Conservation (phyloP, 2,113 vertebrate species). For the Ariopsis seemanni region DNA sequence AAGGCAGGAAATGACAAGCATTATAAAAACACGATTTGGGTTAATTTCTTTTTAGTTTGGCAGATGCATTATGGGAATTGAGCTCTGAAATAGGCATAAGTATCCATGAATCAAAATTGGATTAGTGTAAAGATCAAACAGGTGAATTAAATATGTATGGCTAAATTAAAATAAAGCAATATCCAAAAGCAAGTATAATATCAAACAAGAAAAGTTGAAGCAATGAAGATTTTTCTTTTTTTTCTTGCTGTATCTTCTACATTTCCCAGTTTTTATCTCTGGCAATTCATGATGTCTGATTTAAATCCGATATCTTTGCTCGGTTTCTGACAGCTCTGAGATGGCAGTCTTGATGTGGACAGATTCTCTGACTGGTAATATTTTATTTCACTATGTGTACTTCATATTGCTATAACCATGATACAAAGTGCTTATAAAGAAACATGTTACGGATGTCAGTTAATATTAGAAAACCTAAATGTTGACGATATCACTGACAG, state of each 20-base stretch:
- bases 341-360: not conserved
- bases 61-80: not conserved
- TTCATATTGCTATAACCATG: not conserved
- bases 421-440: not conserved
- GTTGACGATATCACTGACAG: not conserved
- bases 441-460: not conserved
- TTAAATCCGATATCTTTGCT: not conserved
- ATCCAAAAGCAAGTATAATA: not conserved
- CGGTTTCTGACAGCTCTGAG: not conserved
- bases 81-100: not conserved
- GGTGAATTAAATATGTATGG: constrained; percentile 1
- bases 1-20: not conserved
- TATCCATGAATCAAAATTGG: not conserved
- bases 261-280: not conserved
- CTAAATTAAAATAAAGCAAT: constrained; percentile 13
- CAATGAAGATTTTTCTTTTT: not conserved
- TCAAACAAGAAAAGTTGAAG: not conserved
- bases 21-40: not conserved
- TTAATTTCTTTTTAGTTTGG: not conserved
- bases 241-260: not conserved
- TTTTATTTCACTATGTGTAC: not conserved
- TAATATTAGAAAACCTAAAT: not conserved
- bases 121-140: constrained; percentile 18
- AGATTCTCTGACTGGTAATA: not conserved
- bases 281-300: not conserved